Evolutionary conservation across 2,888 invertebrate genomes (phyloP).

Genomic region (Petrolisthes cinctipes): DNA sequence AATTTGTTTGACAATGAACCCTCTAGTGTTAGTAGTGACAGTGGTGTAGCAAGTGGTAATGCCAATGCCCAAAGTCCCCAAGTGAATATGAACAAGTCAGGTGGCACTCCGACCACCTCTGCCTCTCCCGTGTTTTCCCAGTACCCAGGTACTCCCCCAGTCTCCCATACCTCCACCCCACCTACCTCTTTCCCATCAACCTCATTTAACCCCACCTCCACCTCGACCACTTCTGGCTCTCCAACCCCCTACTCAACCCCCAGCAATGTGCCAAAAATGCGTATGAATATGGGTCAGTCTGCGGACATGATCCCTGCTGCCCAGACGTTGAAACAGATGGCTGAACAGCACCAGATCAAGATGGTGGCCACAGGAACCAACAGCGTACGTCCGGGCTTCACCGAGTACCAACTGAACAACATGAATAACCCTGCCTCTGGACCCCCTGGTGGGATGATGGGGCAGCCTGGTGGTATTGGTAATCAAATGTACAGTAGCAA

Average conservation of each 20-base stretch:
- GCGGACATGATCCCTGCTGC: constrained; percentile 89
- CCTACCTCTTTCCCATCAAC: constrained; percentile 60
- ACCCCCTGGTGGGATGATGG: constrained; percentile 50
- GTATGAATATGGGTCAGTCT: constrained; percentile 56
- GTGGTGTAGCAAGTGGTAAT: constrained; percentile 59
- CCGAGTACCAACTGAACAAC: constrained; percentile 54
- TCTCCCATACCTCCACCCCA: constrained; percentile 60
- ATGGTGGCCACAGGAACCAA: constrained; percentile 55
- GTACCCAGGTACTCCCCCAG: constrained; percentile 59
- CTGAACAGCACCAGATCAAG: constrained; percentile 94
- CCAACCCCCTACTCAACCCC: constrained; percentile 56
- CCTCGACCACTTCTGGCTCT: constrained; percentile 54
- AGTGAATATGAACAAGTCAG: constrained; percentile 46
- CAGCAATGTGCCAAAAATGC: constrained; percentile 61
- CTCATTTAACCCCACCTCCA: constrained; percentile 56
- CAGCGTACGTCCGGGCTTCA: constrained; percentile 43
- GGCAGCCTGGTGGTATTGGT: constrained; percentile 46
- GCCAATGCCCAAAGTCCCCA: constrained; percentile 56
- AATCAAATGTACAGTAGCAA: constrained; percentile 64
- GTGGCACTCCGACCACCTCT: constrained; percentile 45
- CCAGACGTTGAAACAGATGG: constrained; percentile 96
- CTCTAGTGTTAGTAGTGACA: constrained; percentile 56
- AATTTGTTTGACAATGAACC: constrained; percentile 61
- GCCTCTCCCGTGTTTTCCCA: constrained; percentile 61
- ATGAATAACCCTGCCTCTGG: constrained; percentile 46